Evolutionary conservation across 2,888 invertebrate genomes (phyloP).

Genomic region (Drosophila lutescens): DNA sequence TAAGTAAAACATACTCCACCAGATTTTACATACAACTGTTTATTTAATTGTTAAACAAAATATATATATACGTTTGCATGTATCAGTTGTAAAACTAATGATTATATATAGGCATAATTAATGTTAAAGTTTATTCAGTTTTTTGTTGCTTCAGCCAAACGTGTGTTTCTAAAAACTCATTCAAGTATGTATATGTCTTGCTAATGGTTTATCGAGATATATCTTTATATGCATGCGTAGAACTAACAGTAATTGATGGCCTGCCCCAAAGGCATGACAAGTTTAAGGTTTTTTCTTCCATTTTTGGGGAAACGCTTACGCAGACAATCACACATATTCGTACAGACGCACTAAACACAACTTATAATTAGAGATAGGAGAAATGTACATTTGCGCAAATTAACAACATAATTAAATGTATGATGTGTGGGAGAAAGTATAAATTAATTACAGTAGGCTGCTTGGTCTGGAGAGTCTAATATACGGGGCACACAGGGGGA

Average conservation of each 20-base stretch:
- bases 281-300: slow-evolving; percentile 34
- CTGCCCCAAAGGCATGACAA: slow-evolving; percentile 56
- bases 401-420: slow-evolving; percentile 44
- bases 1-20: background rate
- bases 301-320: slow-evolving; percentile 7
- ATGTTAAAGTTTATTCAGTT: slow-evolving; percentile 30
- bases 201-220: slow-evolving; percentile 64
- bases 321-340: slow-evolving; percentile 26
- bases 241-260: slow-evolving; percentile 63
- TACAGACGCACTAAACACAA: slow-evolving; percentile 23
- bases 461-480: slow-evolving; percentile 33
- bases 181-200: slow-evolving; percentile 68
- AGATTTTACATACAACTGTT: slow-evolving; percentile 39
- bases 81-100: slow-evolving; percentile 33
- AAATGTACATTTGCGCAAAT: slow-evolving; percentile 67
- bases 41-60: slow-evolving; percentile 52
- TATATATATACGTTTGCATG: slow-evolving; percentile 29
- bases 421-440: slow-evolving; percentile 26
- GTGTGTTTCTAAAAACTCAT: slow-evolving; percentile 48
- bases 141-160: slow-evolving; percentile 36
- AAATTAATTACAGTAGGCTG: slow-evolving; percentile 65
- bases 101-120: slow-evolving; percentile 29
- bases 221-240: slow-evolving; percentile 39
- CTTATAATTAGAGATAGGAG: slow-evolving; percentile 40
- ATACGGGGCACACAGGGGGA: slow-evolving; percentile 32